These are phyloP conservation scores for Drepana arcuata DNA, from an alignment of 1,140 invertebrate genomes.

Conservation along the genomic window DNA sequence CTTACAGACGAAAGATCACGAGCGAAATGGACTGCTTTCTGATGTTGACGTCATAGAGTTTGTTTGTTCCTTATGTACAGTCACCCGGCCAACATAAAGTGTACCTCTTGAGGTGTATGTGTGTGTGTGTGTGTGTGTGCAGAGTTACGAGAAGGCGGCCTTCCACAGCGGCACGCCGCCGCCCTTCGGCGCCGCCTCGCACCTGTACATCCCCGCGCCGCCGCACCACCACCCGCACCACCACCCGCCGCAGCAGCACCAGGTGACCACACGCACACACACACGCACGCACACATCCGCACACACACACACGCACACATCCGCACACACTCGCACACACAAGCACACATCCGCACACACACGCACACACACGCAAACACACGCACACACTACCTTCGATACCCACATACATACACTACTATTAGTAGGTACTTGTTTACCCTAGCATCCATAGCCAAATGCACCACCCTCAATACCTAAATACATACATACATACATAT, in stretches of 20 bases:
- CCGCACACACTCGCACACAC: constrained; percentile 5
- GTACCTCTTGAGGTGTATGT: no score
- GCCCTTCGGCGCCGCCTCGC: constrained; percentile 54
- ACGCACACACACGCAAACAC: constrained; percentile 1
- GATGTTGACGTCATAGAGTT: no score
- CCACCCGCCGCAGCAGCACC: constrained; percentile 42
- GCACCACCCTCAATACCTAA: no score
- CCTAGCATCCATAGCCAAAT: not conserved
- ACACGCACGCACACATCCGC: constrained; percentile 2
- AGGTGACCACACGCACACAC: constrained; percentile 17
- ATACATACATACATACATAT: no score
- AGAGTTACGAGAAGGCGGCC: constrained; percentile 69
- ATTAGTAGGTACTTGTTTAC: not conserved
- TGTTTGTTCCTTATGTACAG: no score
- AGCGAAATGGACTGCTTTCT: no score
- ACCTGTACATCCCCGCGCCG: constrained; percentile 65
- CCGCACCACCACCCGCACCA: constrained; percentile 58
- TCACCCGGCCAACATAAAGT: no score
- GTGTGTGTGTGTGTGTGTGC: no score
- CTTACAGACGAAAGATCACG: no score
- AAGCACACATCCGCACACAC: not conserved
- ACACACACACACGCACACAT: constrained; percentile 8
- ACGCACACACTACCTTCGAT: constrained; percentile 2
- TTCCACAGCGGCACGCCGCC: constrained; percentile 68
- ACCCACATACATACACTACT: not conserved